Evolutionary conservation across 37 sponge, comb jelly and placozoan genomes (phyloP).

Genomic region (Haliclona indistincta): DNA sequence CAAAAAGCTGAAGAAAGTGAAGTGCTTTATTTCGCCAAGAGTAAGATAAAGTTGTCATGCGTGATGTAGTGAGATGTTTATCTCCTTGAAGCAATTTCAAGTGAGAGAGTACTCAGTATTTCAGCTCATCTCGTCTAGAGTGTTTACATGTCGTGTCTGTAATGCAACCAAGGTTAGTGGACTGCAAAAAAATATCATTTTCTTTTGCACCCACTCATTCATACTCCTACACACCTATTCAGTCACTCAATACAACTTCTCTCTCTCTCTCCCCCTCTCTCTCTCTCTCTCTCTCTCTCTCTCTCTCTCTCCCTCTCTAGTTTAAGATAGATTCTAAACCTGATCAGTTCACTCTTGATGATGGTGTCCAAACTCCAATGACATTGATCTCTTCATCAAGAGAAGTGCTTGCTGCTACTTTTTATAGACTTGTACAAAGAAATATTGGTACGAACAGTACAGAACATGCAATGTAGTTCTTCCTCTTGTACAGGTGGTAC

Average conservation of each 20-base stretch:
- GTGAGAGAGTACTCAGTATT: constrained; percentile 34
- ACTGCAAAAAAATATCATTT: not conserved
- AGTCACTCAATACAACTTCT: too few relatives aligned
- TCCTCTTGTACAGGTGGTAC: constrained; percentile 40
- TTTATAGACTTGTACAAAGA: constrained; percentile 23
- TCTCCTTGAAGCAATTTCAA: constrained; percentile 42
- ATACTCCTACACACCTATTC: too few relatives aligned
- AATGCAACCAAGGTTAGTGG: constrained; percentile 45
- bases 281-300: too few relatives aligned
- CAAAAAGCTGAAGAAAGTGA: constrained; percentile 30
- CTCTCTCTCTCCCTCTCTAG: not conserved
- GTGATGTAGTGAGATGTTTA: not conserved
- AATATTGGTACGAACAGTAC: constrained; percentile 43
- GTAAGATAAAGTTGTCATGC: constrained; percentile 14
- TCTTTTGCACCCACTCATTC: too few relatives aligned
- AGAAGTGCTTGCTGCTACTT: constrained; percentile 39
- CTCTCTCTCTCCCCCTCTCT: too few relatives aligned
- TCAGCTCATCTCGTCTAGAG: constrained; percentile 30
- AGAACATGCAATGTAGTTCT: not conserved
- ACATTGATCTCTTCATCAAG: constrained; percentile 23
- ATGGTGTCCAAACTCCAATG: constrained; percentile 32
- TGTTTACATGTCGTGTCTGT: constrained; percentile 47
- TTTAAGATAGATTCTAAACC: not conserved
- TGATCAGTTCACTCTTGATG: constrained; percentile 34
- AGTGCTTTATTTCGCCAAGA: constrained; percentile 47